Conservation (phyloP, 2,888 invertebrate species). For the Thyatira batis region DNA sequence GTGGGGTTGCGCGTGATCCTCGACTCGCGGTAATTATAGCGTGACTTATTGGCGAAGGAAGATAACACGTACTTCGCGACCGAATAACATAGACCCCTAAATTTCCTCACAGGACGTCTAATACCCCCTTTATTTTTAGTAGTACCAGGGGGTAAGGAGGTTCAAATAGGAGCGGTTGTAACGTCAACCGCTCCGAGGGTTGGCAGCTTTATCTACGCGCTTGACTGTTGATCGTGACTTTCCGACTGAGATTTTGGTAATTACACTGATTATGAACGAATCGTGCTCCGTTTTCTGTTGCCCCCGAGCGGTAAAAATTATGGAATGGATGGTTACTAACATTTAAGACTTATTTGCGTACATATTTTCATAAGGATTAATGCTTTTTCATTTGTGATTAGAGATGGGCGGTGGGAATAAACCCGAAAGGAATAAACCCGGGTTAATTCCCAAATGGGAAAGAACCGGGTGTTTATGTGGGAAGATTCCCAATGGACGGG, state of each 20-base stretch:
- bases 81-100: constrained; percentile 44
- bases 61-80: constrained; percentile 74
- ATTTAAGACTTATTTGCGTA: background rate
- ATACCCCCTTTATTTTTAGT: constrained; percentile 7
- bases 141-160: constrained; percentile 25
- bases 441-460: too few relatives aligned
- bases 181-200: constrained; percentile 61
- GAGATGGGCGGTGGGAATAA: too few relatives aligned
- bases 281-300: constrained; percentile 47
- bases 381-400: too few relatives aligned
- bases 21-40: constrained; percentile 77
- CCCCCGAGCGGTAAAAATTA: constrained; percentile 34
- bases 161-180: constrained; percentile 46
- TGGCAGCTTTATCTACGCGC: constrained; percentile 74
- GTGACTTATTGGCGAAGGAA: constrained; percentile 79
- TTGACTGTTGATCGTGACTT: constrained; percentile 78
- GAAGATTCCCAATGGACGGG: too few relatives aligned
- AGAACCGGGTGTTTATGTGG: too few relatives aligned
- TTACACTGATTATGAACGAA: constrained; percentile 75
- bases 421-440: too few relatives aligned
- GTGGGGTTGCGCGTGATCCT: constrained; percentile 69
- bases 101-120: constrained; percentile 14
- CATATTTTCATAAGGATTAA: background rate
- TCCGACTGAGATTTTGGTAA: constrained; percentile 75
- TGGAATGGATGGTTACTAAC: constrained; percentile 16